Evolutionary conservation across 92 coral and sea anemone genomes (phyloP).

Genomic region (Umimayanthus kanabou): DNA sequence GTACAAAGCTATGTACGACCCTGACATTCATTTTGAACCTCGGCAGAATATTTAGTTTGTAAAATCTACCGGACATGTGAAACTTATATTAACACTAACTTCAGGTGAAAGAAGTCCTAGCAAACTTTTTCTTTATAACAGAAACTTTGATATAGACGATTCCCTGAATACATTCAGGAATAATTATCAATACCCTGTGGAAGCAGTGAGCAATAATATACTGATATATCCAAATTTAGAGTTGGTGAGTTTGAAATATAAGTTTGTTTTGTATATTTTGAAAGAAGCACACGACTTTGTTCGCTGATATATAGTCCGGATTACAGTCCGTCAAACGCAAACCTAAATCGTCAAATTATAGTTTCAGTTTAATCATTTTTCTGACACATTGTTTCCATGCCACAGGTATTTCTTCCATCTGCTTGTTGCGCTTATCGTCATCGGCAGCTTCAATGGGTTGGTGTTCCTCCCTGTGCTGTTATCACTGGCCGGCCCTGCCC

Average conservation of each 20-base stretch:
- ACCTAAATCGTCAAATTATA: not conserved
- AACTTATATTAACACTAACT: too few relatives aligned
- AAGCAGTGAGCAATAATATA: not conserved
- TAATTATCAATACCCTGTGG: not conserved
- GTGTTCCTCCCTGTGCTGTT: constrained; percentile 83
- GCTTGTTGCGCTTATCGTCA: constrained; percentile 82
- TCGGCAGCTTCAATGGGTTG: constrained; percentile 85
- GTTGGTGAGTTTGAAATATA: not conserved
- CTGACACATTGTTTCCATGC: not conserved
- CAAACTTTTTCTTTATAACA: too few relatives aligned
- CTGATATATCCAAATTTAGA: too few relatives aligned
- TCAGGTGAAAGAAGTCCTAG: too few relatives aligned
- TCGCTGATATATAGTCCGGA: not conserved
- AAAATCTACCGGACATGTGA: not conserved
- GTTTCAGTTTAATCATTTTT: not conserved
- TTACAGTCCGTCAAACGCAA: not conserved
- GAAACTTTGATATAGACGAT: too few relatives aligned
- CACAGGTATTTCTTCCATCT: constrained; percentile 93
- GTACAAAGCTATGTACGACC: too few relatives aligned
- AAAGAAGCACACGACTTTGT: not conserved
- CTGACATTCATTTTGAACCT: too few relatives aligned
- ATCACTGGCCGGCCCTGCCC: constrained; percentile 89
- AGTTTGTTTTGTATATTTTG: not conserved
- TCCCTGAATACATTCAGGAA: too few relatives aligned
- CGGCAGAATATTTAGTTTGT: not conserved